Conservation (phyloP, 2,113 vertebrate species). For the Tupaia tana region DNA sequence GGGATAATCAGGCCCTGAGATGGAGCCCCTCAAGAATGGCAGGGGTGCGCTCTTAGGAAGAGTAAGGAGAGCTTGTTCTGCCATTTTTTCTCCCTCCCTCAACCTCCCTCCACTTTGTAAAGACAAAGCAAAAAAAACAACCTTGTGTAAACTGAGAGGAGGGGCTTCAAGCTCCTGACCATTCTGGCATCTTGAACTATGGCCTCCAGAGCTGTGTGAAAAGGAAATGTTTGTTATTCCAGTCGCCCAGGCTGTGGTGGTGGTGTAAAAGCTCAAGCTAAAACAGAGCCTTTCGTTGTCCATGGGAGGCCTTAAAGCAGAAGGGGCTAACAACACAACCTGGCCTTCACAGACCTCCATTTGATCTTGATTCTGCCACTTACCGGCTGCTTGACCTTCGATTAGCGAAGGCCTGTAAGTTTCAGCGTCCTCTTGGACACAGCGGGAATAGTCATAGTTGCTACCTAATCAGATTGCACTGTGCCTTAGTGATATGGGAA, state of each 20-base stretch:
- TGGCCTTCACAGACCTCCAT: neutral
- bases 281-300: neutral
- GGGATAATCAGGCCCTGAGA: neutral
- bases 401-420: neutral
- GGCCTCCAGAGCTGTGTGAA: neutral
- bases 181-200: too few relatives aligned
- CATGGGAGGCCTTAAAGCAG: neutral
- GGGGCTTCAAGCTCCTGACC: neutral
- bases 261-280: neutral
- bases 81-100: too few relatives aligned
- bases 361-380: neutral
- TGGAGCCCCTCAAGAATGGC: too few relatives aligned
- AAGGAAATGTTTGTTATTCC: neutral
- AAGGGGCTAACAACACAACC: neutral
- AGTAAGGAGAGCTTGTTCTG: too few relatives aligned
- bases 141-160: neutral
- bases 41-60: neutral
- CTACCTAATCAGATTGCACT: rapidly evolving
- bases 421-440: neutral
- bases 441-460: neutral
- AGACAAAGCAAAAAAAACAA: neutral
- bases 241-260: neutral
- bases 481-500: neutral
- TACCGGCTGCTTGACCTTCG: neutral
- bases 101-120: neutral